A percentile compares a stretch with the other conserved stretches of the same genome.
These are phyloP conservation scores for Mionectes macconnelli DNA, from an alignment of 2,113 vertebrate genomes.

Conservation along the genomic window DNA sequence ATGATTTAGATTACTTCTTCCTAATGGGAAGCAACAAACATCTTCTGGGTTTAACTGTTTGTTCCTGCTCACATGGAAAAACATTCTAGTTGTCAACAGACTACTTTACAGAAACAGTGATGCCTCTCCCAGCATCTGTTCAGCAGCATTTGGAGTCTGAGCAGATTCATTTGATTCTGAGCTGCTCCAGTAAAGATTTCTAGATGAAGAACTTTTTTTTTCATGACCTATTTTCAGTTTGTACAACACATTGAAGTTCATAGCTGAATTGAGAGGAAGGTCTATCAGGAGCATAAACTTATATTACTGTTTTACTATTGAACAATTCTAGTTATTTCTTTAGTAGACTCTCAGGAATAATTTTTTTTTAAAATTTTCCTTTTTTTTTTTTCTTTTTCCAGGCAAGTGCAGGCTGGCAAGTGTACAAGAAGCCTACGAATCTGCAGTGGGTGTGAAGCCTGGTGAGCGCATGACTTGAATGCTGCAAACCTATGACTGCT, in stretches of 20 bases:
- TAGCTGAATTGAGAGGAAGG: background rate
- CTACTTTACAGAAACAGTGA: background rate
- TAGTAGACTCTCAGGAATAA: background rate
- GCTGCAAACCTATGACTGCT: background rate
- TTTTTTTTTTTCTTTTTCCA: background rate
- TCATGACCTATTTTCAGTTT: constrained; percentile 19
- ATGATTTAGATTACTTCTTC: constrained; percentile 41
- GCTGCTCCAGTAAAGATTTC: background rate
- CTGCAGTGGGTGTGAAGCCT: background rate
- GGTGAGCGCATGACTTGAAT: background rate
- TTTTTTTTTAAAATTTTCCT: too few relatives aligned
- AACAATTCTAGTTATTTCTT: background rate
- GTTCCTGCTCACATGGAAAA: constrained; percentile 8
- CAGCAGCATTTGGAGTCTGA: background rate
- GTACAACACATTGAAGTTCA: background rate
- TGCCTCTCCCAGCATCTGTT: background rate
- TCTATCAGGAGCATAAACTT: background rate
- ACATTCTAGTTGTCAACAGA: background rate
- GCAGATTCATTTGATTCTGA: background rate
- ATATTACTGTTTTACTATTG: background rate
- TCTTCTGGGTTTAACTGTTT: constrained; percentile 11
- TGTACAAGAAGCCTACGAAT: background rate
- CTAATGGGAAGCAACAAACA: constrained; percentile 7
- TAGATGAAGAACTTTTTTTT: background rate
- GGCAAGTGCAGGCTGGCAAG: background rate